These are phyloP conservation scores for Mimumesa dahlbomi DNA, from an alignment of 2,888 invertebrate species.

Conservation along the genomic window DNA sequence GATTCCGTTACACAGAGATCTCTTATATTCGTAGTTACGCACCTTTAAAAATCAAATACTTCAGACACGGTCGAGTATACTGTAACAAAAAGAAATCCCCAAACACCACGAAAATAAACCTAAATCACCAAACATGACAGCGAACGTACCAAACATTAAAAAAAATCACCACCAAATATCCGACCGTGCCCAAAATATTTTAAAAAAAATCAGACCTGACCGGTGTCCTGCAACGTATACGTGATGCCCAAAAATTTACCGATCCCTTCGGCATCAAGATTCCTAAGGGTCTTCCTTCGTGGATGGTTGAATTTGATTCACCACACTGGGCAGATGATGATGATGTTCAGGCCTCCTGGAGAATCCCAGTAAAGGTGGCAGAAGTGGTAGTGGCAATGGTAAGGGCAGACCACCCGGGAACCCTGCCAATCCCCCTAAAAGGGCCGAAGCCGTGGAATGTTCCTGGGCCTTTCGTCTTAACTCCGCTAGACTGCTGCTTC, in stretches of 20 bases:
- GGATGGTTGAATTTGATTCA: conserved; percentile 76
- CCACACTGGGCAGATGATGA: conserved; percentile 79
- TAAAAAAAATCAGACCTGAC: no score
- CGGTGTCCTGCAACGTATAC: no score
- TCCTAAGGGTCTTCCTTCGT: conserved; percentile 77
- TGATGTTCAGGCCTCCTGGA: conserved; percentile 80
- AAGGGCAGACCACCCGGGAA: conserved; percentile 76
- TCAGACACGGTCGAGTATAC: not conserved
- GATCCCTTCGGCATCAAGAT: no score
- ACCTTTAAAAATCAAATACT: conserved; percentile 7
- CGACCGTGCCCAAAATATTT: no score
- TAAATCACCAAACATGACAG: no score
- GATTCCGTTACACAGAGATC: not conserved
- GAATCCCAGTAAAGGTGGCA: conserved; percentile 81
- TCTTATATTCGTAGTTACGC: not conserved
- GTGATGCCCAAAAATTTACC: no score
- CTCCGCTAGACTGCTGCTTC: conserved; percentile 91
- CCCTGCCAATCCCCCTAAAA: conserved; percentile 74
- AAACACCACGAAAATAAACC: no score
- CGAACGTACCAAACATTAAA: no score
- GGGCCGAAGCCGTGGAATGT: conserved; percentile 90
- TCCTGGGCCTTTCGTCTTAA: conserved; percentile 96
- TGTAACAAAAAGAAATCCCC: not conserved
- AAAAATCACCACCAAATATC: no score
- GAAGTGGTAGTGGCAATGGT: conserved; percentile 81